Percentiles rank a stretch among this genome's conserved stretches.
phyloP scores from a whole-genome alignment of 2,113 vertebrate species.

The Dicrurus megarhynchus region DNA sequence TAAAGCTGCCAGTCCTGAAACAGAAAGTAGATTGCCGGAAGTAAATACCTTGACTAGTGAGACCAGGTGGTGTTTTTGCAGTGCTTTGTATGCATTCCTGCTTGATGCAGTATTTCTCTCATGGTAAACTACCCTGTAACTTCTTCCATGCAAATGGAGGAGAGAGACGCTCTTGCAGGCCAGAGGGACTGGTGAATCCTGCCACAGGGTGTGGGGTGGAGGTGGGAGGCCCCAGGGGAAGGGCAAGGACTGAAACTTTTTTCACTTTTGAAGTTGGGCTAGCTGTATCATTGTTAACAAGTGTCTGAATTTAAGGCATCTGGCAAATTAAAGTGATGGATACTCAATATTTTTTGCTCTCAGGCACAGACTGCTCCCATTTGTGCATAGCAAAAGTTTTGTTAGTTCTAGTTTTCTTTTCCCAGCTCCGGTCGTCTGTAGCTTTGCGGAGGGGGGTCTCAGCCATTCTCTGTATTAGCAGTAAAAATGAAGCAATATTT shows the following conservation, averaged over 20 bases:
- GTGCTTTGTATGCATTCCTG: not conserved
- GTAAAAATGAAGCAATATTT: not conserved
- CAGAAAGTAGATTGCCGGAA: not conserved
- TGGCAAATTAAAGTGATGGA: not conserved
- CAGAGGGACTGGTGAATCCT: not conserved
- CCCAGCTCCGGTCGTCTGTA: not conserved
- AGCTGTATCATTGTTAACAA: not conserved
- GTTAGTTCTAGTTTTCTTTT: not conserved
- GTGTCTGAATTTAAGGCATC: not conserved
- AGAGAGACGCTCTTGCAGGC: not conserved
- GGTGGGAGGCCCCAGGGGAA: not conserved
- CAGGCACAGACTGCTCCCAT: not conserved
- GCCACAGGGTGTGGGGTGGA: constrained; percentile 17
- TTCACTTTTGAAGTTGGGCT: not conserved
- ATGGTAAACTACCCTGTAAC: not conserved
- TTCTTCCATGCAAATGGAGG: constrained; percentile 18
- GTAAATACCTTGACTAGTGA: not conserved
- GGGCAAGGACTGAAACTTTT: constrained; percentile 13
- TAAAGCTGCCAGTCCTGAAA: not conserved
- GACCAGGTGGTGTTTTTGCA: not conserved
- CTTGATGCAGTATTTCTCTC: not conserved
- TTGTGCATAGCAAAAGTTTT: not conserved
- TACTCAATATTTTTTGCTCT: not conserved
- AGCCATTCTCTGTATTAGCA: not conserved
- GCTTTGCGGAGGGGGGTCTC: not conserved